Evolutionary conservation across 2,888 invertebrate species (phyloP).

Genomic region (Cetonia aurata): DNA sequence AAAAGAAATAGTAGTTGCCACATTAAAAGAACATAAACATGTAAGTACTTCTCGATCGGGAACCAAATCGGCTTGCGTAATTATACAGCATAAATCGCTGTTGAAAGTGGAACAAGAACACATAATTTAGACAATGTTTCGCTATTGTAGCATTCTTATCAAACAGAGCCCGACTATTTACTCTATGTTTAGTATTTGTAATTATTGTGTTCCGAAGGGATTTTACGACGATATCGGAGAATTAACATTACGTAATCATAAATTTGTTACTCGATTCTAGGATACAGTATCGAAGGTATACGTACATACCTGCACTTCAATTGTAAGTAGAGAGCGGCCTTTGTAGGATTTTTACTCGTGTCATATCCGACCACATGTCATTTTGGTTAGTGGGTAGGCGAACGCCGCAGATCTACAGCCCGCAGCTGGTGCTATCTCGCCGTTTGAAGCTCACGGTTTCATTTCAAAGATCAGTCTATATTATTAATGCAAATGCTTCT

Average conservation of each 20-base stretch:
- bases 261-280: neutral
- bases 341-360: too few species aligned
- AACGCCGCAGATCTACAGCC: too few species aligned
- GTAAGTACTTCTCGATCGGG: neutral
- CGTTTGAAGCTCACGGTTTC: too few species aligned
- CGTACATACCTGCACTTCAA: too few species aligned
- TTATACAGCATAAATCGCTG: slow-evolving; percentile 13
- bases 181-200: slow-evolving; percentile 1
- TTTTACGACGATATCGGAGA: slow-evolving; percentile 17
- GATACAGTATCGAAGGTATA: neutral
- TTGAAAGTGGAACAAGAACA: slow-evolving; percentile 28
- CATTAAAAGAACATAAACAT: slow-evolving; percentile 18
- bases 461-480: too few species aligned
- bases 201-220: slow-evolving; percentile 22
- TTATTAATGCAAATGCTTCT: too few species aligned
- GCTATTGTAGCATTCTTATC: slow-evolving; percentile 10
- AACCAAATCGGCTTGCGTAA: slow-evolving; percentile 1
- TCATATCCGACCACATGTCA: too few species aligned
- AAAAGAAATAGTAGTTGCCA: neutral
- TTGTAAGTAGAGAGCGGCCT: too few species aligned
- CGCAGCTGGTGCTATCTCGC: too few species aligned
- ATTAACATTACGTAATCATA: slow-evolving; percentile 13
- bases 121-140: slow-evolving; percentile 16
- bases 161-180: slow-evolving; percentile 2
- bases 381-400: too few species aligned